Base-by-base conservation (phyloP, 2,797 vertebrate species). In the Gila robusta region DNA sequence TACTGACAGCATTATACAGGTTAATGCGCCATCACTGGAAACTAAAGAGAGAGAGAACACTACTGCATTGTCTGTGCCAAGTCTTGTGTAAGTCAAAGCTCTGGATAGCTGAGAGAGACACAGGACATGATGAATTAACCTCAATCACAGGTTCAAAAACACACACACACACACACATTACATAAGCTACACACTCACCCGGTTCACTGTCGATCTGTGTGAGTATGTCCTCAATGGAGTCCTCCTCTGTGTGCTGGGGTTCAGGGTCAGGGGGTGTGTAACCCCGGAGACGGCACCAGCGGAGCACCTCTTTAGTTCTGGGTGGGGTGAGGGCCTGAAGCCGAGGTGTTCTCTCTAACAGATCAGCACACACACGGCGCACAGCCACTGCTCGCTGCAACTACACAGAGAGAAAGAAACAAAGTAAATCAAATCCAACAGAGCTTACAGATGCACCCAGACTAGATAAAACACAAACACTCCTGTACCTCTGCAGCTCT, bases 181-280 rank as follows among this genome's bases (percentile, higher is more conserved):
- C 41, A 77, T 32, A 72, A 76, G 19, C 21, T 23, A 79, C 79
- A 81, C 67, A 85, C 87, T 39, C 32, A 87, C 98, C 97, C 9
- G 98, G 97, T 90, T 99, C 98, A 0, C 92, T 99, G 94, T 99
- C 98, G 12, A 99, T 99, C 93, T 97, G 98, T 0, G 97, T 98
- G 83, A 99, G 95, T 88, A 99, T 98, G 0, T 99, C 98, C 90
- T 99, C 98, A 0, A 99, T 98, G 0, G 98, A 98, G 91, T 98
- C 97, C 64, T 97, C 96, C 0, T 98, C 97, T 0, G 72, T 94
- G 23, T 93, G 92, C 72, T 95, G 91, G 67, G 95, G 95, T 92
- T 99, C 98, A 0, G 97, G 97, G 89, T 99, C 97, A 0, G 96
- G 96, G 0, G 98, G 98, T 0, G 98, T 99, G 92, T 98, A 98